A percentile compares a stretch with the other conserved stretches of the same genome.
These are phyloP conservation scores for Willowsia nigromaculata DNA, from an alignment of 2,888 invertebrate genomes.

Conservation along the genomic window DNA sequence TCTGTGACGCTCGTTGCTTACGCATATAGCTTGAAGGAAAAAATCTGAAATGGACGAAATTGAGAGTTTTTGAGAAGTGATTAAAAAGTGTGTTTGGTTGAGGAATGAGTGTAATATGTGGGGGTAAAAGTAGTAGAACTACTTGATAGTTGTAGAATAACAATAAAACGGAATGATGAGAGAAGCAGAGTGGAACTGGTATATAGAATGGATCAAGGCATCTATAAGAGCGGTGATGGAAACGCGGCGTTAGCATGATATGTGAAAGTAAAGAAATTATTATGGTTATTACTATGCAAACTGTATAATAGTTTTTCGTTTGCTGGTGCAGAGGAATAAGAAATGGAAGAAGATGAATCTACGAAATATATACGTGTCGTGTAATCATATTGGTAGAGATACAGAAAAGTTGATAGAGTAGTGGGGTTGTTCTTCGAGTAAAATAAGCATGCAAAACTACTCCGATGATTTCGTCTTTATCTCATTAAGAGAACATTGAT, in stretches of 20 bases:
- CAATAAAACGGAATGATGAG: constrained; percentile 39
- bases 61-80: constrained; percentile 35
- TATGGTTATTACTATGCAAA: background rate
- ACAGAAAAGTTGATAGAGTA: background rate
- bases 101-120: background rate
- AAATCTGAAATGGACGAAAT: background rate
- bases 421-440: background rate
- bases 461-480: constrained; percentile 57
- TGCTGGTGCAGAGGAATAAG: background rate
- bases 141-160: background rate
- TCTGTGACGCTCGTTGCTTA: background rate
- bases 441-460: constrained; percentile 44
- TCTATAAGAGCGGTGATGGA: background rate
- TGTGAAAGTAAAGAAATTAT: background rate
- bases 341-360: background rate
- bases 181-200: background rate
- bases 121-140: background rate
- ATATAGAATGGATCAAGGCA: constrained; percentile 16
- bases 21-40: constrained; percentile 8
- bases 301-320: background rate
- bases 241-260: background rate
- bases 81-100: constrained; percentile 33
- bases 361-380: no score
- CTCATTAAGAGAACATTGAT: constrained; percentile 69
- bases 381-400: background rate